Evolutionary conservation across 1,140 invertebrate genomes (phyloP), one percentile per base, ranked within the genome.

Genomic region (Procambarus virginalis): DNA sequence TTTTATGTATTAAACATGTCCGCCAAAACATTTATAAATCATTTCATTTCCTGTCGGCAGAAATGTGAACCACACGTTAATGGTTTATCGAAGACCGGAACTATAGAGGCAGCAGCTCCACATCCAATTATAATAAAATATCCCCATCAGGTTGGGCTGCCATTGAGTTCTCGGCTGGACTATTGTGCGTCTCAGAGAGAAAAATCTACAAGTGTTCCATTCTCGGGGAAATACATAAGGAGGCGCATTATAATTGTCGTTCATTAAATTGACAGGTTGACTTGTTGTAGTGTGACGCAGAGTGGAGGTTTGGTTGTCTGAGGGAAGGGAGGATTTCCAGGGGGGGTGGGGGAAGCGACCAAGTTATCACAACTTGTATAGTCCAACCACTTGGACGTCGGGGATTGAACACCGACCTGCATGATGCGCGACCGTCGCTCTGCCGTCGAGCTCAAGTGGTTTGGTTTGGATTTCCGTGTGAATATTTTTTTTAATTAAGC

Each of bases 201-300:
- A 64, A 64, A 64, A 64, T 64, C 12, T 20, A 20, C 60, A 20
- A 64, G 60, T 64, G n/a, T 64, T 64, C 20, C 12, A 64, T 64
- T 12, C 20, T 64, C 17, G 20, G 60, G 10, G 60, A 6, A 17
- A 64, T 64, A 64, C 60, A 0, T 64, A 17, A 64, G 4, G 9
- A 64, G 51, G 51, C 51, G 51, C 14, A 64, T 17, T n/a, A 64
- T 64, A 64, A n/a, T 64, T 64, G 60, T 64, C 60, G 60, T 2
- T 64, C 60, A 64, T 64, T 64, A 64, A 64, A 64, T 64, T 64
- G 60, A 64, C 60, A 17, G n/a, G 60, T 64, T 64, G 60, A 64
- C 60, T 64, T 64, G 60, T 4, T 12, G 60, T 14, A 9, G 60
- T 5, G 60, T n/a, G n/a, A n/a, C 2, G 4, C 12, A 64, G 60